phyloP scores from a whole-genome alignment of 2,888 invertebrate species.

The Dryadula phaetusa region DNA sequence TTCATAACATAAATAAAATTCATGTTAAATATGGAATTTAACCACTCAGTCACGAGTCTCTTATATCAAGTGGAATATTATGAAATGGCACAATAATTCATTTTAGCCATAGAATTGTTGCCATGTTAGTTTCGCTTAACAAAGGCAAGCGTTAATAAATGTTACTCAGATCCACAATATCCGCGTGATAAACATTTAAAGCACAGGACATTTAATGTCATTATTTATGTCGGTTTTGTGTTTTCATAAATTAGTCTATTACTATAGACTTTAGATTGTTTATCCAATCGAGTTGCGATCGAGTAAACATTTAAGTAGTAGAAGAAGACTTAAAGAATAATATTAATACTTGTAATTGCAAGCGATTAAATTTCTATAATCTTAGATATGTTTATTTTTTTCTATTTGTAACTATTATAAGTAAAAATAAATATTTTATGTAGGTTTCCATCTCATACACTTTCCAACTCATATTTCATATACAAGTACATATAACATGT shows the following conservation, averaged over 20 bases:
- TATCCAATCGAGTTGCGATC: slow-evolving; percentile 10
- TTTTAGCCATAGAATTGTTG: slow-evolving; percentile 43
- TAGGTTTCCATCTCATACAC: too few relatives aligned
- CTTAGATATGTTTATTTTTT: too few relatives aligned
- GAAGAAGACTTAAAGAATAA: too few relatives aligned
- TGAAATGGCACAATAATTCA: slow-evolving; percentile 37
- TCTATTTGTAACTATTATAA: too few relatives aligned
- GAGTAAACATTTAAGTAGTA: background rate
- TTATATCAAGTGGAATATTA: slow-evolving; percentile 33
- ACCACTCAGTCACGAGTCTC: slow-evolving; percentile 34
- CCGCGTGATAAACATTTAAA: slow-evolving; percentile 49
- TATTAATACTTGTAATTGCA: too few relatives aligned
- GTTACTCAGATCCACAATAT: slow-evolving; percentile 46
- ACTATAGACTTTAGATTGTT: slow-evolving; percentile 30
- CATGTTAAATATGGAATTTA: slow-evolving; percentile 22
- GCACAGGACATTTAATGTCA: slow-evolving; percentile 49
- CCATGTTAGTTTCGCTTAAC: slow-evolving; percentile 41
- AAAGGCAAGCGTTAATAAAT: slow-evolving; percentile 47
- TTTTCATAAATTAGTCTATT: slow-evolving; percentile 53
- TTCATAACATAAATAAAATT: slow-evolving; percentile 18
- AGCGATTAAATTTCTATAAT: too few relatives aligned
- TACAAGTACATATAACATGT: background rate
- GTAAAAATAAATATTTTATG: too few relatives aligned
- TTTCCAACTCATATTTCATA: background rate
- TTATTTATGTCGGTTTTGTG: slow-evolving; percentile 56